These are phyloP conservation scores for Palythoa caribaeorum DNA, from an alignment of 92 coral and sea anemone species.

Conservation along the genomic window DNA sequence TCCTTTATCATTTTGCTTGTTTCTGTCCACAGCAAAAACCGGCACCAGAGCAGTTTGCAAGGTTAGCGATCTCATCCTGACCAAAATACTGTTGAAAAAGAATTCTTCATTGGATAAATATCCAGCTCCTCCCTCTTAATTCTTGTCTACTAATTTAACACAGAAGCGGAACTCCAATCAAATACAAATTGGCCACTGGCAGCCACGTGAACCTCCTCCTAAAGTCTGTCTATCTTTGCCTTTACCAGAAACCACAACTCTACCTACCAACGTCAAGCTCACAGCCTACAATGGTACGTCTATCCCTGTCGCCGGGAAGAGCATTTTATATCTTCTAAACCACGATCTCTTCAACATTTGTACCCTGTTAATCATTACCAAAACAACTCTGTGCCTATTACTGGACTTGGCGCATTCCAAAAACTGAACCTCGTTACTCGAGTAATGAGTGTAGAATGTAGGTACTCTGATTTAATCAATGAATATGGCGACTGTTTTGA, in stretches of 20 bases:
- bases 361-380: background rate
- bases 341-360: background rate
- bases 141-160: slow-evolving; percentile 10
- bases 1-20: slow-evolving; percentile 52
- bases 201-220: background rate
- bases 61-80: background rate
- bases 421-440: slow-evolving; percentile 17
- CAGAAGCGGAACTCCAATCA: slow-evolving; percentile 4
- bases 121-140: background rate
- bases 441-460: slow-evolving; percentile 12
- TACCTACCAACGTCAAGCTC: slow-evolving; percentile 1
- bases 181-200: background rate
- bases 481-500: background rate
- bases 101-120: slow-evolving; percentile 1
- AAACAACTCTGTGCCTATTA: slow-evolving; percentile 7
- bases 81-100: background rate
- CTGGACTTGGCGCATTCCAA: background rate
- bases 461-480: background rate
- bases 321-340: background rate
- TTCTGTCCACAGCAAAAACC: slow-evolving; percentile 37
- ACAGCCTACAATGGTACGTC: slow-evolving; percentile 9
- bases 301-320: background rate
- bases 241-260: background rate
- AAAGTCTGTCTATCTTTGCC: background rate
- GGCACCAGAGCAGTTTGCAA: slow-evolving; percentile 11